Conservation (phyloP, 2,797 vertebrate species). For the Serranus cabrilla region DNA sequence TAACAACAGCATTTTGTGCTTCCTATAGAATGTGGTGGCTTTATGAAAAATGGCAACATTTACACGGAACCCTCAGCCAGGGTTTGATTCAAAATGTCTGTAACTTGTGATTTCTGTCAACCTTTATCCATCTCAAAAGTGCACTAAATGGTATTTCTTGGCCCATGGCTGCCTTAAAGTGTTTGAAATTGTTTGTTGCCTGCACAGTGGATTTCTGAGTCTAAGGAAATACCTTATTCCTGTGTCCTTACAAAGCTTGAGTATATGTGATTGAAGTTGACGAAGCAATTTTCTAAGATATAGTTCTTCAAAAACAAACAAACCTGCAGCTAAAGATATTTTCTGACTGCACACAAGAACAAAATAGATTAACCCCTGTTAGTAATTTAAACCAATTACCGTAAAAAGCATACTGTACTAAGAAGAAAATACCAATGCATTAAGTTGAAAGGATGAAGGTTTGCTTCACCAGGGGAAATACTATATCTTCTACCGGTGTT, state of each 20-base stretch:
- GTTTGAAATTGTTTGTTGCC: neutral
- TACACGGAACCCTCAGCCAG: constrained; percentile 7
- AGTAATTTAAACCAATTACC: constrained; percentile 5
- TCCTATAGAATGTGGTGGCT: neutral
- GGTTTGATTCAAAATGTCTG: constrained; percentile 12
- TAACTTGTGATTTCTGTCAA: constrained; percentile 11
- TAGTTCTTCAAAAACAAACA: constrained; percentile 11
- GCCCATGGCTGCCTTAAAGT: neutral
- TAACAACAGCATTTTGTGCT: constrained; percentile 8
- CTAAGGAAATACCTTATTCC: neutral
- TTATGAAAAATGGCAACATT: constrained; percentile 13
- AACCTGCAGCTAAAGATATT: constrained; percentile 5
- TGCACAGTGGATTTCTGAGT: neutral
- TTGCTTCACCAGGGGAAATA: constrained; percentile 14
- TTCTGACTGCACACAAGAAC: constrained; percentile 1
- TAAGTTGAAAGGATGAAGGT: constrained; percentile 1
- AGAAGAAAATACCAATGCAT: neutral
- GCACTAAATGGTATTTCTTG: neutral
- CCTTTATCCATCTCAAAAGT: neutral
- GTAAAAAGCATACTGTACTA: constrained; percentile 5
- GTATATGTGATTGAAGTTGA: constrained; percentile 15
- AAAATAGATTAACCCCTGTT: constrained; percentile 4
- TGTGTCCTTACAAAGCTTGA: neutral
- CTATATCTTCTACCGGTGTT: constrained; percentile 8
- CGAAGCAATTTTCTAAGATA: neutral